Base-by-base conservation (phyloP, 2,797 vertebrate species). In the Eptatretus atami region DNA sequence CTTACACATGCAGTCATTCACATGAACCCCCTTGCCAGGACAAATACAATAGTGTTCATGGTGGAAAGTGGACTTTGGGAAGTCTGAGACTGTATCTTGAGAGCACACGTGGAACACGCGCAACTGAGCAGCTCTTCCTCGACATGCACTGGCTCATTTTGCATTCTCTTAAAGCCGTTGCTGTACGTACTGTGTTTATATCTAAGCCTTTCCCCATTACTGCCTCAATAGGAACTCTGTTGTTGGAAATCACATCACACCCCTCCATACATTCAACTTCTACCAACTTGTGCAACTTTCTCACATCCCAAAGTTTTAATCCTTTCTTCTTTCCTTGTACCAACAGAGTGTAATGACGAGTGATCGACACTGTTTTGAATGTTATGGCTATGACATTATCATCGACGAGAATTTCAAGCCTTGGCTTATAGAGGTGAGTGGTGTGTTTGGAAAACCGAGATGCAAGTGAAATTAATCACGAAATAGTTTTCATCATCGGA, bases 111-210 rank as follows among this genome's bases (percentile, higher is more conserved):
- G 92, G 92, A 63, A 80, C 77, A 71, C 84, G 92, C 65, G 88
- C 96, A 72, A 96, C 92, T 15, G 75, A 73, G 71, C 81, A 80
- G 63, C 77, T 98, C 63, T 98, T 98, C 53, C 86, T 96, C 70
- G 86, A 98, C 75, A 95, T 98, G 71, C 81, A 95, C 71, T 96
- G 90, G 90, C 84, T 98, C 60, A 79, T 96, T 64, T 85, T 98
- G 67, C 90, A 98, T 72, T 98, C 92, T 0, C 77, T 98, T 68
- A 95, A 90, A 72, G 87, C 86, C 0, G 86, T 93, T 53, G 85
- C 90, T 60, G 90, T 96, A 70, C 81, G 87, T 78, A 57, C 12
- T 64, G 13, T 11, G 44, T 53, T 19, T 13, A 15, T 3, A 65
- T 9, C 63, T 65, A n/a, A 25, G 25, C 13, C 15, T 15, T 63